These are phyloP conservation scores for Chydorus sphaericus DNA, from an alignment of 2,888 invertebrate species.

Conservation along the genomic window DNA sequence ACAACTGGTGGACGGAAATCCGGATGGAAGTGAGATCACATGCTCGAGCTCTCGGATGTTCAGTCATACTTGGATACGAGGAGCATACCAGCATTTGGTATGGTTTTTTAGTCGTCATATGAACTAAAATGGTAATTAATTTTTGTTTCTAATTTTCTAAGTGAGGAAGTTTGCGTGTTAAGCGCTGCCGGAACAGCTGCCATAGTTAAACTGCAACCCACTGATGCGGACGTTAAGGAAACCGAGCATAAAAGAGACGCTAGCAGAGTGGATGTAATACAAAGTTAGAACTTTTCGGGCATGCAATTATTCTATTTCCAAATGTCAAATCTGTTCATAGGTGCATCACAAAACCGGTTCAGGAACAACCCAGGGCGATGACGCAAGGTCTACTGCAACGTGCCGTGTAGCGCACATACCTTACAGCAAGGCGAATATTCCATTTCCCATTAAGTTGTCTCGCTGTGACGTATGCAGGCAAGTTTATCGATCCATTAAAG, in stretches of 20 bases:
- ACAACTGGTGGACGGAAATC: conserved; percentile 94
- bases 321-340: too few species aligned
- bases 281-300: too few species aligned
- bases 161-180: conserved; percentile 87
- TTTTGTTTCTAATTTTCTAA: conserved; percentile 29
- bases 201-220: conserved; percentile 33
- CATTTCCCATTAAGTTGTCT: conserved; percentile 54
- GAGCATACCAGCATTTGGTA: conserved; percentile 86
- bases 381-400: conserved; percentile 19
- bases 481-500: conserved; percentile 21
- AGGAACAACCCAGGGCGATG: not conserved
- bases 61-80: conserved; percentile 84
- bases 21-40: conserved; percentile 90
- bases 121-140: not conserved
- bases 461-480: conserved; percentile 58
- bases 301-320: too few species aligned
- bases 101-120: not conserved
- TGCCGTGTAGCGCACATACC: conserved; percentile 66
- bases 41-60: conserved; percentile 78
- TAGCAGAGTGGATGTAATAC: not conserved
- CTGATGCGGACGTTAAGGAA: conserved; percentile 32
- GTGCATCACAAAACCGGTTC: not conserved
- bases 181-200: conserved; percentile 91
- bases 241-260: conserved; percentile 24
- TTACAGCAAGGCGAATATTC: conserved; percentile 53